Evolutionary conservation across 2,113 vertebrate species (phyloP), one percentile per base, ranked within the genome.

Genomic region (Catharus minimus): DNA sequence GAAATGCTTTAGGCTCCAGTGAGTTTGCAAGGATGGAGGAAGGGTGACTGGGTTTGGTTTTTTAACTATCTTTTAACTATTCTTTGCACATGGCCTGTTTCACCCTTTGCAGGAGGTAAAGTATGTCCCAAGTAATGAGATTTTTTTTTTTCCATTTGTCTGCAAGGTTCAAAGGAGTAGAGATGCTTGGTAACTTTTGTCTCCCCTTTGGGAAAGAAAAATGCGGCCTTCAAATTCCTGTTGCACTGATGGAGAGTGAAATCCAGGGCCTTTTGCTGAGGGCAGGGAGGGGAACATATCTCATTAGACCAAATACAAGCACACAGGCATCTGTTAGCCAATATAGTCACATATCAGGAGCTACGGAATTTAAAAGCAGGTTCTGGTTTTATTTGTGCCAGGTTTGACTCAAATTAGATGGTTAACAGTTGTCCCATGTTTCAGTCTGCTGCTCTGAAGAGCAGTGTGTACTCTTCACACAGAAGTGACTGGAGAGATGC

Each of bases 101-200:
- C 84, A 81, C 38, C 64, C 94, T 92, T 95, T 88, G 76, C 88
- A 93, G 97, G 94, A 96, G 88, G 82, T 92, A 67, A 90, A 90
- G 61, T 82, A 83, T 91, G 86, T 93, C 67, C 80, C 75, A 91
- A 81, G 71, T 77, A 95, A 95, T 91, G 93, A 96, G 93, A 36
- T 82, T 39, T 58, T 43, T 76, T 76, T n/a, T 17, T 80, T 47
- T 15, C 82, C 68, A 82, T 88, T 80, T 69, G 58, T 90, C 78
- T 91, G 56, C 56, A 82, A 57, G 44, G 33, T 93, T 87, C 90
- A 94, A 86, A 78, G 69, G 80, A 72, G 39, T 57, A 71, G 62
- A 90, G 82, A 55, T 55, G 36, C 33, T 93, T 47, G 19, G 39
- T 69, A 60, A 84, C n/a, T 84, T 93, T 94, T 92, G 27, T 77